Evolutionary conservation across 2,888 invertebrate genomes (phyloP), one percentile per base, ranked within the genome.

Genomic region (Chrysolina americana): DNA sequence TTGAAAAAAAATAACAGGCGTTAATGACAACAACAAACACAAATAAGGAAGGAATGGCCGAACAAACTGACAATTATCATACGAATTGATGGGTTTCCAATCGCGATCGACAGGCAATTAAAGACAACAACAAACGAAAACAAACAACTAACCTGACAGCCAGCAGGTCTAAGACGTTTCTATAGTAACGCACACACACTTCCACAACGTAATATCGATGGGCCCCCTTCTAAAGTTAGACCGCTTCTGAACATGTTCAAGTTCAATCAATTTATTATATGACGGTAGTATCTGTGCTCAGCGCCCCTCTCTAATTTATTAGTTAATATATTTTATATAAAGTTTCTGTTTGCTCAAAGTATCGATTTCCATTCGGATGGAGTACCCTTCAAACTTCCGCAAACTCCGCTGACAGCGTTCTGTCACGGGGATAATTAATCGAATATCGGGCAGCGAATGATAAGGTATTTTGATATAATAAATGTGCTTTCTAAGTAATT

Each of bases 241-340:
- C 66, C 59, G 68, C 68, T 70, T 75, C 68, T 77, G 75, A 72
- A 68, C 62, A 64, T 59, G 64, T 66, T 74, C 75, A 77, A 77
- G 72, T 77, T 74, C 72, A 76, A 71, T 74, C 65, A 73, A 68
- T 72, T 66, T 68, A 75, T 75, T 73, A 75, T 77, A 78, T 56
- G 74, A 50, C 69, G 71, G 70, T 70, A 59, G 59, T 71, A 68
- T 76, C 65, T 71, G 65, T 76, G 71, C 56, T 71, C 63, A 23
- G 65, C 69, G 66, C 72, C 75, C 68, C 59, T 65, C 72, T 76
- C 71, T 72, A 76, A 77, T 77, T 72, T 70, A 75, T 77, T 73
- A 69, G 69, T 65, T 73, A 59, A 75, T 71, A 47, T 71, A 74
- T 71, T 68, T 65, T 68, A 56, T 71, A 71, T 63, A 53, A 53